Conservation (phyloP, 2,113 vertebrate genomes). For the Mesoclemmys tuberculata region DNA sequence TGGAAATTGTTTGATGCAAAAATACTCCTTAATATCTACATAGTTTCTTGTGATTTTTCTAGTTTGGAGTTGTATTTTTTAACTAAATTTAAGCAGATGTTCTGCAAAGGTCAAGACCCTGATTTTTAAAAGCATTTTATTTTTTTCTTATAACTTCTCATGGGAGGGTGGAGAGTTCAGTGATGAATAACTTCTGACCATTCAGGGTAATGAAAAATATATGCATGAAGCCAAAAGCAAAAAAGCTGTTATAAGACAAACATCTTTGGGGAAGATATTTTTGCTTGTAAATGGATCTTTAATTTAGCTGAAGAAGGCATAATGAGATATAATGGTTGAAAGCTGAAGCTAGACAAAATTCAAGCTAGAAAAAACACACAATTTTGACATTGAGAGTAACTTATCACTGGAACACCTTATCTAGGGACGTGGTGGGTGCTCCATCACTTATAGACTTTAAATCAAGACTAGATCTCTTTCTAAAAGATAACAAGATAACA, state of each 20-base stretch:
- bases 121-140: neutral
- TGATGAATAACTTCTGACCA: accelerated
- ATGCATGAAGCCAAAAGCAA: neutral
- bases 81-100: neutral
- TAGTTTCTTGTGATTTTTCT: neutral
- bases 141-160: neutral
- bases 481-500: neutral
- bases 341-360: neutral
- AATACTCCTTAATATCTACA: neutral
- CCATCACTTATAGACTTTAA: neutral
- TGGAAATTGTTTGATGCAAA: slow-evolving; percentile 1
- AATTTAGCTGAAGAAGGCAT: neutral
- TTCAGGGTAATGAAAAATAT: neutral
- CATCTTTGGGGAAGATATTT: neutral
- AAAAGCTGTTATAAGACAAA: neutral
- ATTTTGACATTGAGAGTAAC: neutral
- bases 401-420: neutral
- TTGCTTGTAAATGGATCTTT: neutral
- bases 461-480: neutral
- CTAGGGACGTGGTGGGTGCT: neutral
- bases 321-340: neutral
- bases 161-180: neutral
- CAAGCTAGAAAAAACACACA: neutral
- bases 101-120: neutral
- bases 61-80: neutral